Base-by-base conservation (phyloP, 2,797 vertebrate genomes). In the Varecia variegata region DNA sequence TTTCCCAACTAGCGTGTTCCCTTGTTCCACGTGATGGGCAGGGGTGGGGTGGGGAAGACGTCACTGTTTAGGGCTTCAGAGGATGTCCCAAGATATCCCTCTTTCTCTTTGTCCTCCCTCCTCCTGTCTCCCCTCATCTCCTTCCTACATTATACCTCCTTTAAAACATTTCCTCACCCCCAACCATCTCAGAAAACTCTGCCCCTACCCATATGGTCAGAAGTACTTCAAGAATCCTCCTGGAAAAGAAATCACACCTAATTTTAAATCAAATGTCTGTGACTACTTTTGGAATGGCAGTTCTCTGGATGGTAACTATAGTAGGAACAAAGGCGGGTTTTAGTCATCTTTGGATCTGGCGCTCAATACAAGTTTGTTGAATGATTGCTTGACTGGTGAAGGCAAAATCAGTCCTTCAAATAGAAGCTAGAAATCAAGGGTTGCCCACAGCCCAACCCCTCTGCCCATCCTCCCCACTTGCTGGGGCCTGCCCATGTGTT, bases 231-330 rank as follows among this genome's bases (percentile, higher is more conserved):
- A 93, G 89, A 50, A 40, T 67, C 27, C 25, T 88, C 71, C n/a
- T 80, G 88, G 73, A 56, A 92, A 92, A 86, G 50, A 94, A 85
- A 83, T 86, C 7, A 35, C 40, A 68, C 83, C 60, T 83, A 89
- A 91, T 92, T 94, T 94, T 94, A 94, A 79, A 90, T 76, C 45
- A 84, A 90, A 74, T 62, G 25, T 32, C 60, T 85, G 56, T 90
- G 87, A 93, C 90, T 94, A 80, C 86, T 95, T 95, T 95, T 92
- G 52, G 43, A 93, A 84, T 7, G 70, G 81, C 23, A 83, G n/a
- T 43, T 89, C 92, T 85, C 40, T 87, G 43, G 50, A 54, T 92
- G 88, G 27, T 79, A 92, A 74, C 70, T 88, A 12, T 35, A 40
- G 68, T 85, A 43, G 67, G 60, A 91, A 3, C 47, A 88, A 47